Base-by-base conservation (phyloP, 2,888 invertebrate genomes). In the Euproctis similis region DNA sequence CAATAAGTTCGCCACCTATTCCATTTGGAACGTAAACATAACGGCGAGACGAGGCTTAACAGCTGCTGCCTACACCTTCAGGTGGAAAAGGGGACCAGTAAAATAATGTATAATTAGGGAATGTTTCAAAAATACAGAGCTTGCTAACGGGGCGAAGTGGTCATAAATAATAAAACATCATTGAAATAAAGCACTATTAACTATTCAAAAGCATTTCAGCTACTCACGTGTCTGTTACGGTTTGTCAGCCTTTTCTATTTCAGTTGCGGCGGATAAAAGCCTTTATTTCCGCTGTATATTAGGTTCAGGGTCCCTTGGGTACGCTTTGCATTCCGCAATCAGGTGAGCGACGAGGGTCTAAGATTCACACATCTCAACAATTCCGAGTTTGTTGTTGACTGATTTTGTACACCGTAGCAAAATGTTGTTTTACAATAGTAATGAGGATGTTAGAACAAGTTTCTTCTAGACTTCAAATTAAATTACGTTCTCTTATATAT, bases 241-340 rank as follows among this genome's bases (percentile, higher is more conserved):
- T 60, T 56, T 52, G 49, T 52, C 47, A 47, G 51, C 48, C 39
- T 42, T 32, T 34, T 30, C 42, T 37, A 29, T 31, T 36, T 34
- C 28, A 18, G 42, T 39, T 52, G 46, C 50, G 42, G 20, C 36
- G 56, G 42, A 70, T 60, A 67, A 62, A 57, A 55, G 53, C 39
- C 61, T 57, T 50, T 66, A 67, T 68, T 55, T 43, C 36, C 42
- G 43, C 47, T 44, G 45, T 35, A 51, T 59, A 65, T 57, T 62
- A 56, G 53, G 51, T 45, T 40, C 49, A 59, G 37, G 56, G 39
- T 69, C 65, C 60, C 59, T 26, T 53, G 61, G 57, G 69, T 18
- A 20, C 56, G 45, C 63, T 69, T 66, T 59, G 59, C 59, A 59
- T 69, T 63, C 66, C 67, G 65, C 65, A 70, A 70, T 67, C 70